Evolutionary conservation across 2,888 invertebrate genomes (phyloP).

Genomic region (Microplitis deprimator): DNA sequence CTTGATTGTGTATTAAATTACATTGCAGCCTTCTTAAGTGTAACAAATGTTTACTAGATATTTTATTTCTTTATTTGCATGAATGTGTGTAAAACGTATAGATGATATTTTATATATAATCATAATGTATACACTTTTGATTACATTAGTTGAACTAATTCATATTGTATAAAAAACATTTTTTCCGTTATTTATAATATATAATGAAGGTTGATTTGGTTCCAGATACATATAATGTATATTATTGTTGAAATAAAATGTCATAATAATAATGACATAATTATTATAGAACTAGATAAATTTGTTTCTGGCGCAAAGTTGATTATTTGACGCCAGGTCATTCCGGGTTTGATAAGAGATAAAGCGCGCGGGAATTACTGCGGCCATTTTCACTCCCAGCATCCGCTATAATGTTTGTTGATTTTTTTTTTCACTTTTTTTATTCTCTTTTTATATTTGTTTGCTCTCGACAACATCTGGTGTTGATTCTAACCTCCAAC

Average conservation of each 20-base stretch:
- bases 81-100: slow-evolving; percentile 28
- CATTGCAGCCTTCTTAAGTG: neutral
- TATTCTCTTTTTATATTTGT: slow-evolving; percentile 17
- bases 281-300: slow-evolving; percentile 23
- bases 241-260: neutral
- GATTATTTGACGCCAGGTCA: slow-evolving; percentile 7
- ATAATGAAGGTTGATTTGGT: neutral
- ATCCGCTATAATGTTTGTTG: slow-evolving; percentile 30
- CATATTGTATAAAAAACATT: slow-evolving; percentile 1
- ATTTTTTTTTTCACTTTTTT: slow-evolving; percentile 25
- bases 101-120: slow-evolving; percentile 15
- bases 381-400: neutral
- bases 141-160: neutral
- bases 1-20: neutral
- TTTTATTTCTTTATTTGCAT: neutral
- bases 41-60: neutral
- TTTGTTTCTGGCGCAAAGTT: slow-evolving; percentile 2
- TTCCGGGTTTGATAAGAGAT: slow-evolving; percentile 35
- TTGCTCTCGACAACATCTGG: slow-evolving; percentile 34
- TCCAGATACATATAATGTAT: neutral
- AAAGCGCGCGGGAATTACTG: slow-evolving; percentile 16
- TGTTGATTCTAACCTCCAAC: slow-evolving; percentile 31
- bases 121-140: neutral
- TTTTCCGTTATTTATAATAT: neutral
- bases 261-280: slow-evolving; percentile 23